These are phyloP conservation scores for Osmerus mordax DNA, from an alignment of 2,113 vertebrate species.

Conservation along the genomic window DNA sequence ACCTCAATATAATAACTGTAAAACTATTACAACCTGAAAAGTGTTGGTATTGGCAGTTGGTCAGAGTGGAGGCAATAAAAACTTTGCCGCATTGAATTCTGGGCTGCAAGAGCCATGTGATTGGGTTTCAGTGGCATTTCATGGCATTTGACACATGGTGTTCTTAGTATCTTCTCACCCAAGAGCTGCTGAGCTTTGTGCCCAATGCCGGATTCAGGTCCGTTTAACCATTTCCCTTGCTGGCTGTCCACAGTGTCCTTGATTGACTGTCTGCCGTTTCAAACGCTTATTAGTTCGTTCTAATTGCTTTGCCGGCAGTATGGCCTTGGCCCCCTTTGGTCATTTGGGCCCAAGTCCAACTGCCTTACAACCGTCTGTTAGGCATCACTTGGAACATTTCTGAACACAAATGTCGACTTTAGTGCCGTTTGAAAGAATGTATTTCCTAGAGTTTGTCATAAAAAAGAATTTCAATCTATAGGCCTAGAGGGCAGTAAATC, in stretches of 20 bases:
- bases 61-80: conserved; percentile 53
- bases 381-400: conserved; percentile 35
- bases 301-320: conserved; percentile 37
- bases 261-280: conserved; percentile 31
- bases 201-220: conserved; percentile 27
- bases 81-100: conserved; percentile 35
- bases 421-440: conserved; percentile 31
- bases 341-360: conserved; percentile 25
- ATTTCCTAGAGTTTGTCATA: conserved; percentile 38
- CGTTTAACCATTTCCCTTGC: conserved; percentile 10
- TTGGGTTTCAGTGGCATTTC: conserved; percentile 53
- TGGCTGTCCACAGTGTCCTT: conserved; percentile 19
- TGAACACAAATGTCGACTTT: conserved; percentile 19
- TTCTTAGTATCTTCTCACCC: conserved; percentile 30
- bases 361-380: conserved; percentile 23
- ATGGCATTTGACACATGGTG: conserved; percentile 29
- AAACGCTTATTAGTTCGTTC: conserved; percentile 31
- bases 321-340: conserved; percentile 4
- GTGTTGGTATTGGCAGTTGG: conserved; percentile 67
- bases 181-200: conserved; percentile 25
- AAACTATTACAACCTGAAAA: conserved; percentile 72
- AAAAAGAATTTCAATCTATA: conserved; percentile 28
- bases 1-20: conserved; percentile 69
- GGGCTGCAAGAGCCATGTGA: conserved; percentile 41
- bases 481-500: conserved; percentile 36